Conservation (phyloP, 2,113 vertebrate species). For the Scalopus aquaticus region DNA sequence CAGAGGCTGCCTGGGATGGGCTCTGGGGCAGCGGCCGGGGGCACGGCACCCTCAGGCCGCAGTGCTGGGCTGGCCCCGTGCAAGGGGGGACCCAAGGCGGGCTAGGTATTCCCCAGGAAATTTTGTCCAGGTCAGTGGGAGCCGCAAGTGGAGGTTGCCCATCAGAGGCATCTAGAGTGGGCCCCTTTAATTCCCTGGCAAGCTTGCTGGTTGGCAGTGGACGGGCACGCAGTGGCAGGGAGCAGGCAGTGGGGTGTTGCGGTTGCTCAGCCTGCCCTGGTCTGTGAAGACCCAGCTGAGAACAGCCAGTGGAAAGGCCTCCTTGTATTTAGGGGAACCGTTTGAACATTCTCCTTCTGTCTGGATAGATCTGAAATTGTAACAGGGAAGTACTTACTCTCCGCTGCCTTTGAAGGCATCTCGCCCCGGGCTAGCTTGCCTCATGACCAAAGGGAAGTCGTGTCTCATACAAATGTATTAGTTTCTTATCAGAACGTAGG, state of each 20-base stretch:
- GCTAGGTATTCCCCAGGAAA: too few relatives aligned
- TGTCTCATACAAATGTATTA: neutral
- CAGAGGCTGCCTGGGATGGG: too few relatives aligned
- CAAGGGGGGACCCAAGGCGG: too few relatives aligned
- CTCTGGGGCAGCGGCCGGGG: neutral
- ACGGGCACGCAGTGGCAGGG: too few relatives aligned
- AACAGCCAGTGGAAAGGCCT: fast-evolving
- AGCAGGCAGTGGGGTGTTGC: too few relatives aligned
- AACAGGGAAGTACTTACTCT: neutral
- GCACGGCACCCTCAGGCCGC: neutral
- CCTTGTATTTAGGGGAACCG: neutral
- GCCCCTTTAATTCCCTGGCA: too few relatives aligned
- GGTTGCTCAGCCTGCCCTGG: neutral
- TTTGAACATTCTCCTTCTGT: too few relatives aligned
- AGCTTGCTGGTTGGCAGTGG: too few relatives aligned
- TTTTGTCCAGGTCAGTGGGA: neutral
- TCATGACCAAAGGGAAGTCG: neutral
- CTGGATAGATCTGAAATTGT: neutral
- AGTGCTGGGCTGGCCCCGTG: neutral
- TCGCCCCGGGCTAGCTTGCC: fast-evolving
- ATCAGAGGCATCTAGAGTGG: too few relatives aligned
- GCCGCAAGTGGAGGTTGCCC: too few relatives aligned
- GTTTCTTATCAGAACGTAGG: neutral
- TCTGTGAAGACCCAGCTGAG: neutral
- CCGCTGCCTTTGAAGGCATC: neutral